Percentiles rank a stretch among this genome's conserved stretches.
These are phyloP conservation scores for Aphidius ervi DNA, from an alignment of 1,140 invertebrate genomes.

Conservation along the genomic window DNA sequence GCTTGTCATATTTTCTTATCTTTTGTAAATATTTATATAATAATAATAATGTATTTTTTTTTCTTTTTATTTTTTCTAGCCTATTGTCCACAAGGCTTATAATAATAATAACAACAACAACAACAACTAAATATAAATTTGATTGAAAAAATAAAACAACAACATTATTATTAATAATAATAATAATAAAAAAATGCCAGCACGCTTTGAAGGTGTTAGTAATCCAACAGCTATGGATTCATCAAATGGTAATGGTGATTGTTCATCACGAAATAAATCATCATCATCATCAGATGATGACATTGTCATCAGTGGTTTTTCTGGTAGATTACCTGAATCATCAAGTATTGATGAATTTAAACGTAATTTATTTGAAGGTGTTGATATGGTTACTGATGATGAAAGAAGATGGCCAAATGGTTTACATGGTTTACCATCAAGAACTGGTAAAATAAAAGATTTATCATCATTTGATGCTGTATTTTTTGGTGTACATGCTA, in stretches of 20 bases:
- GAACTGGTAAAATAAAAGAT: conserved; percentile 88
- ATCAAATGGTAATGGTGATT: conserved; percentile 17
- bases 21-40: neutral
- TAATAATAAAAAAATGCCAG: conserved; percentile 54
- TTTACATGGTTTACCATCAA: conserved; percentile 75
- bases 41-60: conserved; percentile 1
- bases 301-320: conserved; percentile 84
- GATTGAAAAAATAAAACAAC: neutral
- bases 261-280: conserved; percentile 30
- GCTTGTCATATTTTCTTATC: neutral
- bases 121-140: neutral
- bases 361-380: conserved; percentile 75
- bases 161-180: neutral
- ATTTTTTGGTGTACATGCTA: conserved; percentile 92
- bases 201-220: conserved; percentile 54
- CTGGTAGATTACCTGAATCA: conserved; percentile 83
- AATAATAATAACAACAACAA: conserved; percentile 27
- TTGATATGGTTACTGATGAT: conserved; percentile 87
- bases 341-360: conserved; percentile 85
- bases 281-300: conserved; percentile 59
- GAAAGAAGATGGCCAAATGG: conserved; percentile 74
- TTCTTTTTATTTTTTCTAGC: conserved; percentile 33
- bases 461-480: conserved; percentile 81
- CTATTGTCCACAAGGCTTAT: conserved; percentile 41
- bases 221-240: conserved; percentile 38